These are phyloP conservation scores for Sebastes dallii DNA, from an alignment of 2,797 vertebrate species.

Conservation along the genomic window DNA sequence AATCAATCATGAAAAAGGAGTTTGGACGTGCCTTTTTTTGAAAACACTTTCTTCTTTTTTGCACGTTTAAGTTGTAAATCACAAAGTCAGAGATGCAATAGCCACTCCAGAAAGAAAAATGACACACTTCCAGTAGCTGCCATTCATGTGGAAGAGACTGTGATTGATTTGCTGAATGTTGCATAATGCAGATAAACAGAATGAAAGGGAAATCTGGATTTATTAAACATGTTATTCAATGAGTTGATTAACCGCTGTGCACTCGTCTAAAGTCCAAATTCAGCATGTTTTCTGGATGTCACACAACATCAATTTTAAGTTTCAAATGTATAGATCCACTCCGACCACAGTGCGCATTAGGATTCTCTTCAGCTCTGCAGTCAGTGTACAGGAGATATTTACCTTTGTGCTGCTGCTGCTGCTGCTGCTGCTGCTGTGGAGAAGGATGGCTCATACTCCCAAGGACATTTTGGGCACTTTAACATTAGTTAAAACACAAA, in stretches of 20 bases:
- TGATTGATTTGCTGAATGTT: constrained; percentile 37
- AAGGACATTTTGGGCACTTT: constrained; percentile 48
- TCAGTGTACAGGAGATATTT: not conserved
- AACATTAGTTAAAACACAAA: constrained; percentile 41
- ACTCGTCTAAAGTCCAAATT: constrained; percentile 3
- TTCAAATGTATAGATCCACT: constrained; percentile 8
- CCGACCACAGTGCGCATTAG: not conserved
- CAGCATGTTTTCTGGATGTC: not conserved
- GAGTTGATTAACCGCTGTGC: not conserved
- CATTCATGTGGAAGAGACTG: constrained; percentile 6
- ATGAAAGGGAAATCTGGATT: not conserved
- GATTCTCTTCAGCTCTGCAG: constrained; percentile 18
- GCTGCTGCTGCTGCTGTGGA: not conserved
- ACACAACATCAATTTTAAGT: not conserved
- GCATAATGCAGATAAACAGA: not conserved
- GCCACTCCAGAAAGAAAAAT: constrained; percentile 2
- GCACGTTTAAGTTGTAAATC: constrained; percentile 30
- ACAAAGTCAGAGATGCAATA: not conserved
- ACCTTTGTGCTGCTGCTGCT: not conserved
- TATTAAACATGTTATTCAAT: not conserved
- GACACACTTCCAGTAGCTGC: not conserved
- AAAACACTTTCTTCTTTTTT: not conserved
- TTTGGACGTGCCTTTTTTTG: not conserved
- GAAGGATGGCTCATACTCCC: constrained; percentile 53
- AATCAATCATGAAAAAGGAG: not conserved